Conservation (phyloP, 2,797 vertebrate genomes). For the Vireo griseus region DNA sequence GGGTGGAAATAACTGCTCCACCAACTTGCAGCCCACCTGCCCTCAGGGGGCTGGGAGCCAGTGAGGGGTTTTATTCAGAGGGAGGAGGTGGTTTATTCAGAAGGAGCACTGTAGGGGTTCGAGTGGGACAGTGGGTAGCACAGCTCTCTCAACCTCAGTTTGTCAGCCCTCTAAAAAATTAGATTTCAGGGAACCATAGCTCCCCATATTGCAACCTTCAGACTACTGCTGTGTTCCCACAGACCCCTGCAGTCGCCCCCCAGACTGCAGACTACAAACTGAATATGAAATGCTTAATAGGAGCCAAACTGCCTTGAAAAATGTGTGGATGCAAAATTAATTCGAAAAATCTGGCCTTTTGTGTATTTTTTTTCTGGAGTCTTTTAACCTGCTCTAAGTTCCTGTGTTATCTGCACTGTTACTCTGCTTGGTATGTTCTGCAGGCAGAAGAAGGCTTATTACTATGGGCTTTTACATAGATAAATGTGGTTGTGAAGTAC, state of each 20-base stretch:
- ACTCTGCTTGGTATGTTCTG: not conserved
- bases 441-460: not conserved
- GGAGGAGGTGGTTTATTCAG: not conserved
- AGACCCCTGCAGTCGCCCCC: not conserved
- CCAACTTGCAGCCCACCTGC: not conserved
- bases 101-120: not conserved
- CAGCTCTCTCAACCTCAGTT: not conserved
- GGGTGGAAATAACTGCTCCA: not conserved
- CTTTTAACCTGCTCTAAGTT: constrained; percentile 1
- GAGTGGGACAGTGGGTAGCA: rapidly evolving
- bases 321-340: not conserved
- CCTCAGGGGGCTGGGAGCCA: not conserved
- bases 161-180: not conserved
- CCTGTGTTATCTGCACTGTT: not conserved
- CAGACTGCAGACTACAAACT: not conserved
- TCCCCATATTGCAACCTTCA: not conserved
- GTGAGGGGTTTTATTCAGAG: not conserved
- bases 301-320: not conserved
- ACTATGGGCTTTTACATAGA: not conserved
- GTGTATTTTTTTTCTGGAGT: not conserved
- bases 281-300: not conserved
- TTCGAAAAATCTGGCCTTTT: not conserved
- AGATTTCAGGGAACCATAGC: not conserved
- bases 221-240: not conserved
- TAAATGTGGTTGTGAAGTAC: not conserved